Evolutionary conservation across 2,797 vertebrate species (phyloP), one percentile per base, ranked within the genome.

Genomic region (Cuniculus paca): DNA sequence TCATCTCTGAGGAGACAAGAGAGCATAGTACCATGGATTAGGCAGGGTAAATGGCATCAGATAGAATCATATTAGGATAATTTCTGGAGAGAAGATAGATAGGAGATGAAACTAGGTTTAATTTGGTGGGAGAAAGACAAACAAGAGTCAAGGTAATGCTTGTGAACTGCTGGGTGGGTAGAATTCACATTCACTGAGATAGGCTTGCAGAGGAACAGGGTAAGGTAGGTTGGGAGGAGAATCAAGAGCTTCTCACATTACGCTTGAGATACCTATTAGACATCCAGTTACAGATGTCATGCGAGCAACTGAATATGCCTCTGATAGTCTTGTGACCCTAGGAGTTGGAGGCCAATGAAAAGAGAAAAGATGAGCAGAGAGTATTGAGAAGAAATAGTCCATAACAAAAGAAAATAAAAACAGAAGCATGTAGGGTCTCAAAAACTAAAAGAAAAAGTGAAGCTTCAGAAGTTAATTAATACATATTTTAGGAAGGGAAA

Each of bases 401-500:
- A 2, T 22, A 45, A 87, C 54, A 19, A 70, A 90, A 36, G 17
- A 68, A 91, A 89, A 68, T 77, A 54, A 90, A 81, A 92, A 36
- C 36, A 90, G 45, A 88, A 75, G 22, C 20, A 6, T n/a, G 5
- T 14, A 1, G 20, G 24, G 17, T 81, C 68, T 77, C 72, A 7
- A 83, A 36, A 22, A 77, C 22, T 6, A 74, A 78, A 20, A 96
- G 45, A 54, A 87, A 91, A 84, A 72, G 2, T 28, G 60, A 90
- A 22, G n/a, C n/a, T 24, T 5, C 14, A 58, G 72, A 91, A 52
- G 45, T 95, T 92, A 90, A 88, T 90, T 75, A 74, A 12, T 84
- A 58, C 52, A 52, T 22, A 65, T 78, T 95, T 85, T 80, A 87
- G 60, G 24, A 20, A 79, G 31, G 42, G 50, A 93, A 93, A 84